These are phyloP conservation scores for Charadrius vociferus DNA, from an alignment of 2,113 vertebrate genomes.

Conservation along the genomic window DNA sequence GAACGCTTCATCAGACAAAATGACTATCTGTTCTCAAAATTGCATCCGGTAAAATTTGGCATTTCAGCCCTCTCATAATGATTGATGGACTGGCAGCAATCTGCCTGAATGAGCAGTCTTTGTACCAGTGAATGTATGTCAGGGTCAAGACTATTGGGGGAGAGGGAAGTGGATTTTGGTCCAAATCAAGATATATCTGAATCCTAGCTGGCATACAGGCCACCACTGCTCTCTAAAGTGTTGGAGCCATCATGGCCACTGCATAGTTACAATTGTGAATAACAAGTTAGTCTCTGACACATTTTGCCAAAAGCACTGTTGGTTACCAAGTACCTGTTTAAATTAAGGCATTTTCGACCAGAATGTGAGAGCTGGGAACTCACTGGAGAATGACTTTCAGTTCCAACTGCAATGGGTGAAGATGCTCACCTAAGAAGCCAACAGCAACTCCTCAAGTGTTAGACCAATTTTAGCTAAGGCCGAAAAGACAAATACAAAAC, in stretches of 20 bases:
- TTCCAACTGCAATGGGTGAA: not conserved
- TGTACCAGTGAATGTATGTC: not conserved
- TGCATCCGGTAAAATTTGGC: not conserved
- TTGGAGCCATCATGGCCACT: fast-evolving
- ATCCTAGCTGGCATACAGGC: not conserved
- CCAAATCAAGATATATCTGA: not conserved
- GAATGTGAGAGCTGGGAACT: not conserved
- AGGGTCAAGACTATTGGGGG: not conserved
- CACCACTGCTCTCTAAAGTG: not conserved
- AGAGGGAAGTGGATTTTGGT: not conserved
- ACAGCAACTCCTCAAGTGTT: not conserved
- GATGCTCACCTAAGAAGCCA: not conserved
- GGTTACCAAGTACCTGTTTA: not conserved
- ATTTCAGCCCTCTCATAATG: not conserved
- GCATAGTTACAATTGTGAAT: not conserved
- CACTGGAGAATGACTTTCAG: not conserved
- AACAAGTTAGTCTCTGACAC: not conserved
- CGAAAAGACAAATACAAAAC: not conserved
- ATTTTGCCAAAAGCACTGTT: not conserved
- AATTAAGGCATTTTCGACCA: not conserved
- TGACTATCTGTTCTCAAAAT: not conserved
- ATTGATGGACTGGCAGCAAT: slow-evolving; percentile 13
- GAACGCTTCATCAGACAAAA: slow-evolving; percentile 8
- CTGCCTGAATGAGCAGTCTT: not conserved
- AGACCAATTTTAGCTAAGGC: not conserved